These are phyloP conservation scores for Ylistrum balloti DNA, from an alignment of 1,140 invertebrate species.

Conservation along the genomic window DNA sequence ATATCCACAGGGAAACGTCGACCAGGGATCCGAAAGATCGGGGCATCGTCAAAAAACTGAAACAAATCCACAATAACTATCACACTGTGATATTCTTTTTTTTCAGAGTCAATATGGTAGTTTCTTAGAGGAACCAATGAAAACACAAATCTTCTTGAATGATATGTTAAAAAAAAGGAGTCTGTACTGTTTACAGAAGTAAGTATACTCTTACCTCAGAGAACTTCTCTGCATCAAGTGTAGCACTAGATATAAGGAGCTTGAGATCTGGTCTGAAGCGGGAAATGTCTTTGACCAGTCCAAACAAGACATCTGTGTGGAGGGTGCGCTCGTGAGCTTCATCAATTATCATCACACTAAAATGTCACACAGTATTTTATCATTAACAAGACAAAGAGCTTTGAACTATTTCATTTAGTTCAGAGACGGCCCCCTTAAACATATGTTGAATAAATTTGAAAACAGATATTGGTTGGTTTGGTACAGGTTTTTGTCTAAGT, in stretches of 20 bases:
- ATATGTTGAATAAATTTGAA: no score
- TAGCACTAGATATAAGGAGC: constrained; percentile 98
- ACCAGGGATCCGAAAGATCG: constrained; percentile 98
- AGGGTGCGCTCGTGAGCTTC: constrained; percentile 99
- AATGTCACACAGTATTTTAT: constrained; percentile 59
- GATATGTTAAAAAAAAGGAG: no score
- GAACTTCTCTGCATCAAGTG: constrained; percentile 98
- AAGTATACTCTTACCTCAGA: constrained; percentile 85
- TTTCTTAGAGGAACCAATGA: no score
- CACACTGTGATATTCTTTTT: no score
- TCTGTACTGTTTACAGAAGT: no score
- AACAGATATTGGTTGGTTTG: no score
- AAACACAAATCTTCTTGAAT: no score
- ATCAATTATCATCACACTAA: constrained; percentile 99
- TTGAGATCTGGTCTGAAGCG: constrained; percentile 97
- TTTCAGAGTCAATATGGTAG: no score
- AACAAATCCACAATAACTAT: constrained; percentile 52
- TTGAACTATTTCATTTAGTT: no score
- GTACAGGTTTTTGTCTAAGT: no score
- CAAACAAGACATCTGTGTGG: constrained; percentile 99
- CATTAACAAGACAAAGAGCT: neutral
- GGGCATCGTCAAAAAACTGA: constrained; percentile 98
- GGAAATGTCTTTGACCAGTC: constrained; percentile 98
- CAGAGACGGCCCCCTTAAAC: no score
- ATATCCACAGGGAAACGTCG: constrained; percentile 94